Base-by-base conservation (phyloP, 1,140 invertebrate genomes). In the Pseudomyrmex pallidus region DNA sequence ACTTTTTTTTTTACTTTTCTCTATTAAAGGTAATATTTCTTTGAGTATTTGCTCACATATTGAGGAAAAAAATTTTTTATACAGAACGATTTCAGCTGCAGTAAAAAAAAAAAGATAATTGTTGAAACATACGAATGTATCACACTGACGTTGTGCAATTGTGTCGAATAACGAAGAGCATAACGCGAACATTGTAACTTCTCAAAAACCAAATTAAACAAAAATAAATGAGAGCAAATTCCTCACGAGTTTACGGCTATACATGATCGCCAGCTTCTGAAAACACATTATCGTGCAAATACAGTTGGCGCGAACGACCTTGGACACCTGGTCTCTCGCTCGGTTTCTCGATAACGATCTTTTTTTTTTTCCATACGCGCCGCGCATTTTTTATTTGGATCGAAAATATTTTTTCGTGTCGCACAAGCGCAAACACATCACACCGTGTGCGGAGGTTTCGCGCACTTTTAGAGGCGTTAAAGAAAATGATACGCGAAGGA, bases 271-370 rank as follows among this genome's bases (percentile, higher is more conserved):
- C 74, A 64, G 74, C 46, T 54, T 76, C n/a, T 64, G 66, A 80
- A 54, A 59, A 70, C 54, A 56, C 12, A 59, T 80, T 59, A 80
- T 70, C 66, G 54, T 50, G 76, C 44, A 80, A 72, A 80, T 80
- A 80, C 76, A 80, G 66, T 72, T 80, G 66, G 54, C 59, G 59
- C 13, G 8, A 10, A 57, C 76, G 46, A n/a, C 76, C 76, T 80
- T 80, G 56, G 66, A 48, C 12, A 12, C 15, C 15, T 70, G 20
- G n/a, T 25, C 5, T 35, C 70, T 57, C 25, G 17, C 15, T n/a
- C 44, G 35, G 35, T 78, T 78, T 59, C 63, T 68, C 44, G 44
- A 50, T 12, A 9, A 2, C 20, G 61, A 67, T 77, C 25, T 54
- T 44, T 66, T 61, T 59, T 35, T n/a, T 12, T 35, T 35, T 5